A percentile compares a stretch with the other conserved stretches of the same genome.
Evolutionary conservation across 2,797 vertebrate genomes (phyloP).

Genomic region (Balearica regulorum): DNA sequence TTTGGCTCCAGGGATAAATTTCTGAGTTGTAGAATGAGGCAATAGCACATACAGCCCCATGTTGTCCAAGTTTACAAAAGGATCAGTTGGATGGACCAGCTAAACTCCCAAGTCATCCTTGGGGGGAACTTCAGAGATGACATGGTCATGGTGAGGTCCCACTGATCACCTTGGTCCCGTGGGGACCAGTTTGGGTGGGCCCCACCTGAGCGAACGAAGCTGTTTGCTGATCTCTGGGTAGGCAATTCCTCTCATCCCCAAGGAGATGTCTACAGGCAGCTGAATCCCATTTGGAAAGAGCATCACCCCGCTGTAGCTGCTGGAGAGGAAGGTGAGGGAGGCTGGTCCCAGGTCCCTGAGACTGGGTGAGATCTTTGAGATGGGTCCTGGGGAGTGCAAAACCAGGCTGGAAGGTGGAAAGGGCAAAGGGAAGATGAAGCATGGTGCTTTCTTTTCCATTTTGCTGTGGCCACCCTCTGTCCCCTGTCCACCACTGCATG

Average conservation of each 20-base stretch:
- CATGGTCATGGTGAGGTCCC: fast-evolving
- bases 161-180: neutral
- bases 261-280: neutral
- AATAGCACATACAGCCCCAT: fast-evolving
- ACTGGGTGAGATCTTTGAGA: neutral
- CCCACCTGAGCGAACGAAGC: fast-evolving
- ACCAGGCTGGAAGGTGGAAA: neutral
- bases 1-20: neutral
- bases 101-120: neutral
- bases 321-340: neutral
- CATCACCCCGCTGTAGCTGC: neutral
- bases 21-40: neutral
- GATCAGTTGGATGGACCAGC: neutral
- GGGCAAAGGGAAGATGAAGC: neutral
- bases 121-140: neutral
- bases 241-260: neutral
- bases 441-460: fast-evolving
- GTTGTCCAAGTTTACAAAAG: neutral
- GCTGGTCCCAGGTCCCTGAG: neutral
- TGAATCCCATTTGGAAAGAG: neutral
- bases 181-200: neutral
- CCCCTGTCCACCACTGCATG: neutral
- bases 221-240: neutral
- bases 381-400: neutral
- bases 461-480: neutral